Percentiles rank a stretch among this genome's conserved stretches.
These are phyloP conservation scores for Drosophila sproati DNA, from an alignment of 1,140 invertebrate species.

Conservation along the genomic window DNA sequence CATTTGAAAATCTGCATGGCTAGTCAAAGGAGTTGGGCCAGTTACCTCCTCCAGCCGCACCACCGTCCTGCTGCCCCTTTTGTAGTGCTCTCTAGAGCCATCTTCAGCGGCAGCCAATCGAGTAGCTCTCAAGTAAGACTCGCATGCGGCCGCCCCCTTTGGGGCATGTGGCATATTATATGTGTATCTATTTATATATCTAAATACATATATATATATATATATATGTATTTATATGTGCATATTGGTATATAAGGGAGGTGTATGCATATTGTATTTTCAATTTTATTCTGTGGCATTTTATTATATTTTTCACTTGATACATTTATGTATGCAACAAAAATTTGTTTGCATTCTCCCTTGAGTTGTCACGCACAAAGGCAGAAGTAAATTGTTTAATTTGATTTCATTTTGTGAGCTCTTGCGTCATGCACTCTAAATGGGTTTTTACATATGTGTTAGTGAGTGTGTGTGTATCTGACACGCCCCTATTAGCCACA, in stretches of 20 bases:
- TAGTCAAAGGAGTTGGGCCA: conserved; percentile 65
- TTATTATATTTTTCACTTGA: conserved; percentile 80
- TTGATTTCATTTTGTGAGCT: conserved; percentile 70
- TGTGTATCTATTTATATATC: conserved; percentile 43
- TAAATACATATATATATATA: conserved; percentile 31
- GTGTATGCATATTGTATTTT: conserved; percentile 57
- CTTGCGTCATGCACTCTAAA: conserved; percentile 63
- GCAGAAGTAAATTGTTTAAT: conserved; percentile 81
- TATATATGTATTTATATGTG: not conserved
- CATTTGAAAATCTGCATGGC: conserved; percentile 70
- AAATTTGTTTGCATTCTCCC: conserved; percentile 76
- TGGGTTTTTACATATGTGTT: conserved; percentile 14
- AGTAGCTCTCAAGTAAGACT: conserved; percentile 49
- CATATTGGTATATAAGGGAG: not conserved
- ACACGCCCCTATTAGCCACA: conserved; percentile 22
- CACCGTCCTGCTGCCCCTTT: not conserved
- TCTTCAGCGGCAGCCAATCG: conserved; percentile 64
- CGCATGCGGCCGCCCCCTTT: conserved; percentile 29
- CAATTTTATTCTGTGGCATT: conserved; percentile 69
- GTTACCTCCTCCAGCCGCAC: not conserved
- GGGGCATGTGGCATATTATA: conserved; percentile 51
- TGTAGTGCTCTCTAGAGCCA: conserved; percentile 4
- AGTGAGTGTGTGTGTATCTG: not conserved
- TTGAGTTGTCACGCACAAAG: conserved; percentile 83
- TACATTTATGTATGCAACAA: conserved; percentile 76